phyloP scores from a whole-genome alignment of 2,797 vertebrate genomes.

The Argentina silus region DNA sequence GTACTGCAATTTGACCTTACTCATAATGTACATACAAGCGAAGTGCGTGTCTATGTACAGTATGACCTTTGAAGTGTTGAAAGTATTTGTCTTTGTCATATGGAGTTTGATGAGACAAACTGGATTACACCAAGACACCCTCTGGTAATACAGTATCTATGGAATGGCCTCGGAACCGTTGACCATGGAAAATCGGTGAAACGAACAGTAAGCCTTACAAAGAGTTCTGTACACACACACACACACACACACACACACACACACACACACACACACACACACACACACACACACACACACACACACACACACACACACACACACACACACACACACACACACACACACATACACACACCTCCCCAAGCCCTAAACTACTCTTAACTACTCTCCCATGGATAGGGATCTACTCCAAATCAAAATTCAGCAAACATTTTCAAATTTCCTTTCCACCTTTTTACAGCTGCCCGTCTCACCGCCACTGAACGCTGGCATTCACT shows the following conservation, averaged over 20 bases:
- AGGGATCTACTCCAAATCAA: background rate
- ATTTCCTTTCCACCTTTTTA: conserved; percentile 52
- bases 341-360: background rate
- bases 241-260: conserved; percentile 23
- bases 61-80: too few species aligned
- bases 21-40: background rate
- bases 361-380: too few species aligned
- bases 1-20: background rate
- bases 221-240: background rate
- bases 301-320: conserved; percentile 8
- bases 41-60: background rate
- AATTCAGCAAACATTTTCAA: conserved; percentile 36
- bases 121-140: too few species aligned
- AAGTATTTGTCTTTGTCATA: too few species aligned
- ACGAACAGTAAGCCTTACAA: too few species aligned
- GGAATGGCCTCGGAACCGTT: too few species aligned
- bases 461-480: conserved; percentile 47
- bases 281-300: conserved; percentile 13
- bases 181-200: too few species aligned
- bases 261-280: conserved; percentile 50
- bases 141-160: too few species aligned
- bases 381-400: background rate
- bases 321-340: conserved; percentile 23
- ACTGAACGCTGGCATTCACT: conserved; percentile 53
- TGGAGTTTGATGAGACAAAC: too few species aligned